Evolutionary conservation across 2,888 invertebrate genomes (phyloP).

Genomic region (Drosophila rellima): DNA sequence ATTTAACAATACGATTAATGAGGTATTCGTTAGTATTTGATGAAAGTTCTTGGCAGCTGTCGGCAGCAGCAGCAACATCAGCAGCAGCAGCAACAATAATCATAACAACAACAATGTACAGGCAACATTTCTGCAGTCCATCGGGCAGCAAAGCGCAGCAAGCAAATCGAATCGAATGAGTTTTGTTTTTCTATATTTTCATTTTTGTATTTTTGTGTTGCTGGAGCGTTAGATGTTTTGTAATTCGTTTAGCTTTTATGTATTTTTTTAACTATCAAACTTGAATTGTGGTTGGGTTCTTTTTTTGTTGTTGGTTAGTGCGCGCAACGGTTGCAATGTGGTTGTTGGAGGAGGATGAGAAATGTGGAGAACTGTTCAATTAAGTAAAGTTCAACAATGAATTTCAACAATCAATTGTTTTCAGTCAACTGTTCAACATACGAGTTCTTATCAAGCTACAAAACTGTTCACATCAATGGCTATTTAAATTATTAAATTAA

Average conservation of each 20-base stretch:
- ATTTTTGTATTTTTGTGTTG: constrained; percentile 56
- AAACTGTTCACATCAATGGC: background rate
- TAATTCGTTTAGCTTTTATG: constrained; percentile 72
- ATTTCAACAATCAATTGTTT: background rate
- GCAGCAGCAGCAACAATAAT: constrained; percentile 41
- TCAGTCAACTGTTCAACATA: background rate
- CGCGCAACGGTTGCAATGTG: constrained; percentile 33
- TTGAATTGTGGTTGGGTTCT: constrained; percentile 5
- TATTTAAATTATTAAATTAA: background rate
- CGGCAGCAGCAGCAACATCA: constrained; percentile 31
- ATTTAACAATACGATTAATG: constrained; percentile 17
- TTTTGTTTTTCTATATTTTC: constrained; percentile 52
- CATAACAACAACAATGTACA: constrained; percentile 47
- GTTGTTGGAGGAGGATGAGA: background rate
- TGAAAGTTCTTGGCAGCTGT: constrained; percentile 56
- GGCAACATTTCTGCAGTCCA: constrained; percentile 77
- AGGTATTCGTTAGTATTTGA: constrained; percentile 52
- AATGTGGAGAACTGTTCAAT: constrained; percentile 9
- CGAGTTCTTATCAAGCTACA: background rate
- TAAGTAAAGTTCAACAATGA: background rate
- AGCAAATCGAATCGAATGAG: constrained; percentile 81
- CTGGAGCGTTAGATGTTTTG: constrained; percentile 78
- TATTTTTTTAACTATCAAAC: background rate
- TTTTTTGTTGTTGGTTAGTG: constrained; percentile 37
- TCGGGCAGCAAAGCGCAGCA: constrained; percentile 78